phyloP scores from a whole-genome alignment of 2,113 vertebrate species.

The Amphilophus citrinellus region DNA sequence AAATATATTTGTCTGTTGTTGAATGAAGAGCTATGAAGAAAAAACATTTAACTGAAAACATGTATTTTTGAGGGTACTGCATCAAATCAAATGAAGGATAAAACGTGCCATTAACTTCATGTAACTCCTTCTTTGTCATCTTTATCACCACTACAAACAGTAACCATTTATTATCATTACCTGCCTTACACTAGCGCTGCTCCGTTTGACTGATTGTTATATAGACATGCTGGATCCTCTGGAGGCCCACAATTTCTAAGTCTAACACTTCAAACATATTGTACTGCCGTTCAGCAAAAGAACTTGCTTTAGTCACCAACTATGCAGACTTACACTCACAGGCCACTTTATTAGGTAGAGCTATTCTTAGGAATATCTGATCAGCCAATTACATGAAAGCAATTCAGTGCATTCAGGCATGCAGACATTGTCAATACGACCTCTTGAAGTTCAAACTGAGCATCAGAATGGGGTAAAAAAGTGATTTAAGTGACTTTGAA shows the following conservation, averaged over 20 bases:
- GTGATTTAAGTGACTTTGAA: not conserved
- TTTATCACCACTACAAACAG: constrained; percentile 31
- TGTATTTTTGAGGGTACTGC: constrained; percentile 11
- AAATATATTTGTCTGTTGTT: constrained; percentile 4
- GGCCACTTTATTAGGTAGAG: not conserved
- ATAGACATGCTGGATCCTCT: not conserved
- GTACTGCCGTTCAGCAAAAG: not conserved
- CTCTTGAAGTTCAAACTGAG: not conserved
- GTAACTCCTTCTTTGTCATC: constrained; percentile 23
- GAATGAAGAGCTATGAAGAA: constrained; percentile 3
- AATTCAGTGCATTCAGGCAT: not conserved
- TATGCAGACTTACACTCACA: not conserved
- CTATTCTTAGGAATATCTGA: too few species aligned
- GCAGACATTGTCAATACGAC: not conserved
- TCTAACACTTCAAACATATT: not conserved
- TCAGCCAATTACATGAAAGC: not conserved
- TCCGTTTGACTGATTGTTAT: constrained; percentile 4
- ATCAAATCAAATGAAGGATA: constrained; percentile 48
- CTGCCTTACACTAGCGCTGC: not conserved
- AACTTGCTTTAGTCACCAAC: not conserved
- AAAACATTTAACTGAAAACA: not conserved
- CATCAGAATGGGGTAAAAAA: too few species aligned
- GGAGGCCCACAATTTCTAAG: not conserved
- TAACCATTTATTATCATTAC: constrained; percentile 20
- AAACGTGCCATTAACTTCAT: constrained; percentile 44